Base-by-base conservation (phyloP, 2,797 vertebrate genomes). In the Heterohyrax brucei region DNA sequence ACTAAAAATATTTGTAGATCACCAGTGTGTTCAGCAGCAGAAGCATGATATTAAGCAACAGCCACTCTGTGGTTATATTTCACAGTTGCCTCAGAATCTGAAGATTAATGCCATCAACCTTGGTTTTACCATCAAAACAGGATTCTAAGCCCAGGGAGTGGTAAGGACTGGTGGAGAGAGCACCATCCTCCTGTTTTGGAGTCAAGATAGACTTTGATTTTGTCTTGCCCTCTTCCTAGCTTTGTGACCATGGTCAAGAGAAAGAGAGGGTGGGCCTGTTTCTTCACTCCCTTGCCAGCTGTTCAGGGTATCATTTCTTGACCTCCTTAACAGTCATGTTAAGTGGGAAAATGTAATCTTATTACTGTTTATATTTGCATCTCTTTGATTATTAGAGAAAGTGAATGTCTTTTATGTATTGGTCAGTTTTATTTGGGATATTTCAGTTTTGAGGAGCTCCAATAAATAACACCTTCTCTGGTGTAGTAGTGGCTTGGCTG, bases 401-500 rank as follows among this genome's bases (percentile, higher is more conserved):
- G 66, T 70, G 28, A 82, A 1, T 90, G 46, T 56, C 19, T 86
- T 94, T 91, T 59, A 61, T 77, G 28, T n/a, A 30, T 72, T 89
- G 9, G 12, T 89, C 19, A 59, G 4, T 90, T 95, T 89, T 82
- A 73, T 88, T 94, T 94, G 59, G 24, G 80, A 89, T 78, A n/a
- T 94, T 94, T 91, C 30, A 21, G 3, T 89, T 95, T 96, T 87
- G 62, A 95, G 66, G 66, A 39, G 4, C n/a, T 48, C 61, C 30
- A 39, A 0, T 75, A 78, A 84, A 68, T 28, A 70, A 12, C 18
- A 78, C 33, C 8, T 64, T 10, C 28, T 7, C 39, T 39, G 39
- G 39, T 39, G 39, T 39, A 39, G 39, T 39, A 39, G 39, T 39
- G n/a, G n/a, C n/a, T n/a, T n/a, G n/a, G n/a, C 39, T 39, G 39